phyloP scores from a whole-genome alignment of 2,888 invertebrate species.

The Rambutsinella grinnellia region DNA sequence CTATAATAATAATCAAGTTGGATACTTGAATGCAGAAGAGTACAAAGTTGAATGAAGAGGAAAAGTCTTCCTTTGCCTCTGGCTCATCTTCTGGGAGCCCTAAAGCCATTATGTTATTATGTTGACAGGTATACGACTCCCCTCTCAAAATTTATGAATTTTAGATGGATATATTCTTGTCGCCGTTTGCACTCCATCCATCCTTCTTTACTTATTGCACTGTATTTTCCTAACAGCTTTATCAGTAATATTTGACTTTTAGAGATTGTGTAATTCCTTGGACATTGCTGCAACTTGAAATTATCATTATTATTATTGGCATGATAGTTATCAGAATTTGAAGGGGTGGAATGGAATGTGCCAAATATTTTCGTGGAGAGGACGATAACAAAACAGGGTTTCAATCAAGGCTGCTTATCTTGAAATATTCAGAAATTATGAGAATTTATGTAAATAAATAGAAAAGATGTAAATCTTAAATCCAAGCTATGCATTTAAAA shows the following conservation, averaged over 20 bases:
- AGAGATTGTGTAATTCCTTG: too few relatives aligned
- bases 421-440: too few relatives aligned
- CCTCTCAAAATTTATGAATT: constrained; percentile 66
- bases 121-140: constrained; percentile 66
- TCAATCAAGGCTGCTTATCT: too few relatives aligned
- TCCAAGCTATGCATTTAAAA: too few relatives aligned
- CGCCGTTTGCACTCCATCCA: constrained; percentile 41
- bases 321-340: constrained; percentile 18
- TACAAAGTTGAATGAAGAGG: constrained; percentile 9
- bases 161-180: constrained; percentile 59
- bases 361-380: constrained; percentile 20
- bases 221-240: too few relatives aligned
- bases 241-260: too few relatives aligned
- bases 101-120: constrained; percentile 67
- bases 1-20: constrained; percentile 40
- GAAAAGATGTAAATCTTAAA: too few relatives aligned
- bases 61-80: constrained; percentile 48
- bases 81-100: constrained; percentile 64
- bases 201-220: too few relatives aligned
- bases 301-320: constrained; percentile 35
- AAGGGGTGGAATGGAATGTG: constrained; percentile 11
- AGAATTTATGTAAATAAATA: too few relatives aligned
- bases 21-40: constrained; percentile 42
- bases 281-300: too few relatives aligned
- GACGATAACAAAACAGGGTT: too few relatives aligned